phyloP scores from a whole-genome alignment of 2,113 vertebrate genomes.

The Holacanthus passer region DNA sequence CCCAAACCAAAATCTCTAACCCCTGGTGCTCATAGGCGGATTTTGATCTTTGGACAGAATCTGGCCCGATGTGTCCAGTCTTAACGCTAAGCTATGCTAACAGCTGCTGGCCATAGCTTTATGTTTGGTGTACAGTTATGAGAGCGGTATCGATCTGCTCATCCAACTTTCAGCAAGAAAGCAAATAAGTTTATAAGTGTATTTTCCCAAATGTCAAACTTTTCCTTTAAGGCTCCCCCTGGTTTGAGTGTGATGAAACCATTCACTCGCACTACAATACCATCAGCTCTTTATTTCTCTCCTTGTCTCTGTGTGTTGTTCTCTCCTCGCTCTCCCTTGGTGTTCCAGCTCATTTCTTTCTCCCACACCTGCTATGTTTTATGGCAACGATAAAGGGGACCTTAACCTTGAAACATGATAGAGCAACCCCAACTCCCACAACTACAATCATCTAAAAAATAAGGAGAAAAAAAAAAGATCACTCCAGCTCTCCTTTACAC shows the following conservation, averaged over 20 bases:
- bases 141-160: neutral
- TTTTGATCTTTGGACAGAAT: neutral
- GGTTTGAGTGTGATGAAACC: conserved; percentile 57
- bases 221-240: conserved; percentile 1
- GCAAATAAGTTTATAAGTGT: neutral
- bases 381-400: conserved; percentile 61
- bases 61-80: neutral
- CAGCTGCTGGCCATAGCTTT: neutral
- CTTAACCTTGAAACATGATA: conserved; percentile 70
- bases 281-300: conserved; percentile 40
- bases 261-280: conserved; percentile 35
- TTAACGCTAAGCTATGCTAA: conserved; percentile 23
- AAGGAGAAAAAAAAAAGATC: conserved; percentile 13
- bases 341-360: conserved; percentile 26
- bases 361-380: conserved; percentile 65
- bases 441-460: conserved; percentile 35
- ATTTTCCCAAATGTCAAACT: neutral
- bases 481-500: conserved; percentile 47
- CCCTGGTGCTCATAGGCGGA: neutral
- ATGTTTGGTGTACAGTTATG: neutral
- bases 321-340: conserved; percentile 44
- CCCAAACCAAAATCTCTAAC: neutral
- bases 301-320: conserved; percentile 1
- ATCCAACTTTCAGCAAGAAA: neutral
- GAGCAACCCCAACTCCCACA: conserved; percentile 53